Conservation (phyloP, 2,888 invertebrate genomes). For the Chaetogeoica ovagalla region DNA sequence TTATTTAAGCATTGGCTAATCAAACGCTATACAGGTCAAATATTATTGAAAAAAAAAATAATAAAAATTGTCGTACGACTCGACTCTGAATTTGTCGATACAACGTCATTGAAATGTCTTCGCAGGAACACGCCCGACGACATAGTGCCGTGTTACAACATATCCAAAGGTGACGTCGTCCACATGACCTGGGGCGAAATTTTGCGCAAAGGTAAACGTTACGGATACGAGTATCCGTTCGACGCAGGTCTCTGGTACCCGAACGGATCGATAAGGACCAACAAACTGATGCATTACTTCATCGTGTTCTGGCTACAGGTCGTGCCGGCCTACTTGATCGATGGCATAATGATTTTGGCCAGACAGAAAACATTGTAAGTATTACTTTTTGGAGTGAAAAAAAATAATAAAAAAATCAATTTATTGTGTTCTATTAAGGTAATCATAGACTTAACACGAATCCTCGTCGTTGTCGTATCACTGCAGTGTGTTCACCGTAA, state of each 20-base stretch:
- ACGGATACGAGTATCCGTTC: slow-evolving; percentile 73
- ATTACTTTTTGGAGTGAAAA: background rate
- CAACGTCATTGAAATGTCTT: too few relatives aligned
- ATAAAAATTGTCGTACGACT: too few relatives aligned
- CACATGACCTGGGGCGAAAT: slow-evolving; percentile 77
- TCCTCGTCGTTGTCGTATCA: too few relatives aligned
- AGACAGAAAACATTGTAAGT: slow-evolving; percentile 80
- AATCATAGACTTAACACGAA: too few relatives aligned
- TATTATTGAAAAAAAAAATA: too few relatives aligned
- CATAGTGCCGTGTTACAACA: slow-evolving; percentile 54
- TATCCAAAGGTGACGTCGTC: slow-evolving; percentile 54
- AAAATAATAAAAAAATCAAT: too few relatives aligned
- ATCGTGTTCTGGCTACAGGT: slow-evolving; percentile 73
- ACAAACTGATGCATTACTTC: slow-evolving; percentile 68
- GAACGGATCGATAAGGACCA: slow-evolving; percentile 73
- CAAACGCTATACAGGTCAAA: too few relatives aligned
- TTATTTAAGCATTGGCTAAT: too few relatives aligned
- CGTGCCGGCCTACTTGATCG: slow-evolving; percentile 78
- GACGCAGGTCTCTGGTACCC: slow-evolving; percentile 79
- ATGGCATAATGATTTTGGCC: slow-evolving; percentile 68
- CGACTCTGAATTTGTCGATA: too few relatives aligned
- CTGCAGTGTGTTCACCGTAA: too few relatives aligned
- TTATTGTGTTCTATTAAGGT: too few relatives aligned
- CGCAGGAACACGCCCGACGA: background rate
- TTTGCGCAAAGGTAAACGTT: slow-evolving; percentile 67